Base-by-base conservation (phyloP, 2,113 vertebrate species). In the Conger conger region DNA sequence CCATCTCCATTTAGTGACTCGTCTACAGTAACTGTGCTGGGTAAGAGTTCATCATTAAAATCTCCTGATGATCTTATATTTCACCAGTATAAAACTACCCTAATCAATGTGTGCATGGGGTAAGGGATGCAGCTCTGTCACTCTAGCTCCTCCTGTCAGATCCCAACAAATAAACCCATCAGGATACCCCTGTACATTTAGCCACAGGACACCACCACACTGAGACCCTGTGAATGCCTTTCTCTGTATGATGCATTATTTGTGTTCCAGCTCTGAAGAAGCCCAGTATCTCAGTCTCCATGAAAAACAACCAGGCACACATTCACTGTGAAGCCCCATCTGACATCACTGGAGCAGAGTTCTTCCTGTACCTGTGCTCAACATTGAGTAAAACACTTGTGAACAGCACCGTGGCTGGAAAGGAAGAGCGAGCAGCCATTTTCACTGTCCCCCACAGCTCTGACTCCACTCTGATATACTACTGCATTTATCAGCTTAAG, bases 31-130 rank as follows among this genome's bases (percentile, higher is more conserved):
- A 86, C 50, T 35, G 27, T 86, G 23, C 35, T 36, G 53, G 57
- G 85, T 89, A 80, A 85, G 88, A 18, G 11, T 50, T 50, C 45
- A 50, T n/a, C 15, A 50, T 13, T 50, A 33, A 27, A 90, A 8
- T 82, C 18, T 63, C 3, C 54, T 16, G 18, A 27, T 4, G 57
- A n/a, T n/a, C n/a, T n/a, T n/a, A n/a, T n/a, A n/a, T n/a, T n/a
- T n/a, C n/a, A n/a, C n/a, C n/a, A n/a, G n/a, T n/a, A n/a, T n/a
- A n/a, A n/a, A n/a, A n/a, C n/a, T n/a, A n/a, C n/a, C n/a, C n/a
- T n/a, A n/a, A n/a, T n/a, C n/a, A n/a, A n/a, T n/a, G n/a, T n/a
- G n/a, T n/a, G n/a, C n/a, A n/a, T n/a, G n/a, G n/a, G n/a, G n/a
- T n/a, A n/a, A n/a, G n/a, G n/a, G n/a, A n/a, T n/a, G n/a, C n/a